Evolutionary conservation across 2,888 invertebrate species (phyloP), one percentile per base, ranked within the genome.

Genomic region (Trilocha varians): DNA sequence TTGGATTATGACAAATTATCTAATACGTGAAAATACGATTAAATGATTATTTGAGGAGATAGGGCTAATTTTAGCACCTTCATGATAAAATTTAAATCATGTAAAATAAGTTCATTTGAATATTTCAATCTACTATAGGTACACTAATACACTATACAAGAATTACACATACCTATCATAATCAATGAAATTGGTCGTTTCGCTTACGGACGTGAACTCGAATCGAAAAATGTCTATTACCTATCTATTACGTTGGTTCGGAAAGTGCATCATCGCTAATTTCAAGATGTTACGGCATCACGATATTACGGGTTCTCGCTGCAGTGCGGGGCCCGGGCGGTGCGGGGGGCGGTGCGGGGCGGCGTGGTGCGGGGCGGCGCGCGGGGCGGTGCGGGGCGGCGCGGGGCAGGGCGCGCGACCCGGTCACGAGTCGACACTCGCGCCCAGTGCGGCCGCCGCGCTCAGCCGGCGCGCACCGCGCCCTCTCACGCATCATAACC

Each of bases 361-460:
- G n/a, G 40, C 25, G 41, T 37, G 40, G 41, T 40, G 48, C 42
- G 46, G 40, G 46, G 47, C 13, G 40, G 43, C 41, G 47, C 45
- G 37, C 47, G 39, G 38, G 37, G 44, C 40, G 43, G 41, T 36
- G 46, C 15, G 40, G 45, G 43, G 50, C 42, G 46, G 38, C 50
- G 57, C 57, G 60, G 48, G 56, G 62, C 61, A 62, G 59, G 67
- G 53, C 1, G 11, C 69, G 76, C 76, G 80, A 76, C 80, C 79
- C 70, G 80, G 80, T 78, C 79, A 78, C 72, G 65, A 55, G n/a
- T n/a, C n/a, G n/a, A n/a, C n/a, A n/a, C 56, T 53, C 62, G 57
- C 61, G 59, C 62, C 58, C 78, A 80, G 82, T 78, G 82, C 82
- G 76, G 82, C 73, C 80, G 79, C 82, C 79, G 82, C 82, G 75